Evolutionary conservation across 2,888 invertebrate genomes (phyloP).

Genomic region (Tanypteryx hageni): DNA sequence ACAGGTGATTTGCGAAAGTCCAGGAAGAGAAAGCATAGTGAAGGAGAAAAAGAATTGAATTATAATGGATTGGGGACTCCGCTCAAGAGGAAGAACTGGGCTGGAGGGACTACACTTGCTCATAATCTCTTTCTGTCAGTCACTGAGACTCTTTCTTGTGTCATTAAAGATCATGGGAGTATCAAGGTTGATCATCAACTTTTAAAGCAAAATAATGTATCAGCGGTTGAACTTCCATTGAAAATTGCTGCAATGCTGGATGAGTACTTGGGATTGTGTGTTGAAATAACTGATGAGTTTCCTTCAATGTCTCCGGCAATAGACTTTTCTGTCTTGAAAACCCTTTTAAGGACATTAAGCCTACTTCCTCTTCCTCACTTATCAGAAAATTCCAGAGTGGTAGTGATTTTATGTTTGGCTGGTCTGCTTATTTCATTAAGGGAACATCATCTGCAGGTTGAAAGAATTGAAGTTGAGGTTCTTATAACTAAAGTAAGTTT

Average conservation of each 20-base stretch:
- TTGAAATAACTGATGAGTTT: neutral
- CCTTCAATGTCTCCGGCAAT: neutral
- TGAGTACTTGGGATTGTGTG: neutral
- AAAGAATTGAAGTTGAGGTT: neutral
- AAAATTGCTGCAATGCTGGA: neutral
- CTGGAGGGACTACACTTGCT: neutral
- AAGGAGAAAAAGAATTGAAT: neutral
- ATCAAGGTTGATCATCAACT: neutral
- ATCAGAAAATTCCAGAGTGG: neutral
- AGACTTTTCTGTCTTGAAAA: neutral
- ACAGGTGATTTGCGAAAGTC: neutral
- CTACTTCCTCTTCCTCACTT: slow-evolving; percentile 12
- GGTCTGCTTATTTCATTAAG: neutral
- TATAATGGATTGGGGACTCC: neutral
- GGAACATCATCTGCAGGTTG: neutral
- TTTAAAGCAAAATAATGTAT: neutral
- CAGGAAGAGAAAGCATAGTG: slow-evolving; percentile 20
- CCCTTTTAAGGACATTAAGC: neutral
- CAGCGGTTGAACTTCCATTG: neutral
- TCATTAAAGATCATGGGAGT: neutral
- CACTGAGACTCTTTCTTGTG: neutral
- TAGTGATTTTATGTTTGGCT: slow-evolving; percentile 12
- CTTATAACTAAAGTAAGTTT: neutral
- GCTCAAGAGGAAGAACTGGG: neutral
- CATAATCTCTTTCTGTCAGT: neutral